phyloP scores from a whole-genome alignment of 2,113 vertebrate species.

The Phylloscopus whistleri region DNA sequence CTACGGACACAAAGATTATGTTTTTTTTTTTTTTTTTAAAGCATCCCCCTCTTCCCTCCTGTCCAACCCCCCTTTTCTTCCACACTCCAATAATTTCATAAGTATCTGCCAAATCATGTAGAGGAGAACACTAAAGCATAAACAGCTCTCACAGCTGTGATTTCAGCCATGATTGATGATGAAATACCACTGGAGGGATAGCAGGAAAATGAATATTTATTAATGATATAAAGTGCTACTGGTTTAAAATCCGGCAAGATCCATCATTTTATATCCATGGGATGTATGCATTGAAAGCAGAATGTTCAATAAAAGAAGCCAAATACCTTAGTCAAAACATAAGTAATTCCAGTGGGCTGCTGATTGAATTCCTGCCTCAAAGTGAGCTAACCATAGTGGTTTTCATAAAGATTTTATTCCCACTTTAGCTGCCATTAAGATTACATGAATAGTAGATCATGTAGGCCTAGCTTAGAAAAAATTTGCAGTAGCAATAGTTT shows the following conservation, averaged over 20 bases:
- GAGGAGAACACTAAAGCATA: slow-evolving; percentile 69
- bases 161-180: slow-evolving; percentile 81
- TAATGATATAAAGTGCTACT: slow-evolving; percentile 75
- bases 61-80: not conserved
- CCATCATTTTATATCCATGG: slow-evolving; percentile 78
- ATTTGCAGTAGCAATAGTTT: not conserved
- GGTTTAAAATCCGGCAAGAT: slow-evolving; percentile 77
- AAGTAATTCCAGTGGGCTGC: slow-evolving; percentile 59
- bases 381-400: slow-evolving; percentile 37
- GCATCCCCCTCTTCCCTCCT: not conserved
- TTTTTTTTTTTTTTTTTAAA: not conserved
- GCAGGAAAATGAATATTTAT: slow-evolving; percentile 83
- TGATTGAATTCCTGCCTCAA: slow-evolving; percentile 54
- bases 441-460: slow-evolving; percentile 32
- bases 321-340: slow-evolving; percentile 58
- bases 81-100: slow-evolving; percentile 71
- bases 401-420: slow-evolving; percentile 57
- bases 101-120: slow-evolving; percentile 69
- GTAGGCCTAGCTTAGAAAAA: not conserved
- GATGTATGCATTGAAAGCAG: slow-evolving; percentile 65
- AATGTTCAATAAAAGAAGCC: slow-evolving; percentile 64
- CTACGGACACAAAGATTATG: not conserved
- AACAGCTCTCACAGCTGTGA: slow-evolving; percentile 77
- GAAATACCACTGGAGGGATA: slow-evolving; percentile 75
- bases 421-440: slow-evolving; percentile 41